phyloP scores from a whole-genome alignment of 2,113 vertebrate genomes.

The Nymphicus hollandicus region DNA sequence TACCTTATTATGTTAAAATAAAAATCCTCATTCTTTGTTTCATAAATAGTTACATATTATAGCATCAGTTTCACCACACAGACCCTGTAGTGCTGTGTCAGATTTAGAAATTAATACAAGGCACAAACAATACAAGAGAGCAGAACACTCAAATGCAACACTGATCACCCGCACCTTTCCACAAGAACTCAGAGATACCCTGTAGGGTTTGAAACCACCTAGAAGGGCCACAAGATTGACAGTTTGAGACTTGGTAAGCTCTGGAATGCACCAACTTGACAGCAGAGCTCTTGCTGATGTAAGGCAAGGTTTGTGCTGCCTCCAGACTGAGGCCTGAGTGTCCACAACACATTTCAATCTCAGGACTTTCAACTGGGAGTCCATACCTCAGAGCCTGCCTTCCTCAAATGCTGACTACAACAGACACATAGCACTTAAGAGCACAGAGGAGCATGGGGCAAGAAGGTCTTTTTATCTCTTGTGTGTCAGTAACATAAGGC shows the following conservation, averaged over 20 bases:
- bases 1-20: constrained; percentile 3
- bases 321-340: not conserved
- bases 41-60: not conserved
- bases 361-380: not conserved
- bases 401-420: not conserved
- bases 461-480: not conserved
- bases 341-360: not conserved
- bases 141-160: fast-evolving
- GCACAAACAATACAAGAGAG: not conserved
- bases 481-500: not conserved
- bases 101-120: not conserved
- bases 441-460: fast-evolving
- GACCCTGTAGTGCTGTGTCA: not conserved
- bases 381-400: not conserved
- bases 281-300: not conserved
- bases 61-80: not conserved
- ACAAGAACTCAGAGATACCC: not conserved
- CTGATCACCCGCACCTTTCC: not conserved
- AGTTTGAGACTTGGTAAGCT: not conserved
- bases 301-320: not conserved
- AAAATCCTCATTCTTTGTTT: constrained; percentile 31
- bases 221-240: not conserved
- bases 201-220: not conserved
- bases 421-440: not conserved
- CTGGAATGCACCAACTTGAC: fast-evolving